Base-by-base conservation (phyloP, 1,140 invertebrate species). In the Papilio aristodemus region DNA sequence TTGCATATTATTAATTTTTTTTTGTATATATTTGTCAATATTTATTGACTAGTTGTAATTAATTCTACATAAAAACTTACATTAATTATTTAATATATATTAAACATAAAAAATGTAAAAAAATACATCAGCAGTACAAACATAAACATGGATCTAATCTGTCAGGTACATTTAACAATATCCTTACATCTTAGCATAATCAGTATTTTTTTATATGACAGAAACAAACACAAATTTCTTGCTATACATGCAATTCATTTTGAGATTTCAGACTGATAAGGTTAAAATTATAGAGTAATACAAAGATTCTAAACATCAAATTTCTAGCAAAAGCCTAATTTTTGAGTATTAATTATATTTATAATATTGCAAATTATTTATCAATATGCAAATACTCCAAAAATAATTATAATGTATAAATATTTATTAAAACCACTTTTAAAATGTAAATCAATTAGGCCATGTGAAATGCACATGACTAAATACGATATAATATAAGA, bases 381-480 rank as follows among this genome's bases (percentile, higher is more conserved):
- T 19, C 46, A 54, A 25, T 54, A 54, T 13, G 19, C 46, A 54
- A 22, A 25, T 54, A 59, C 14, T 36, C 57, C 57, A 59, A 59
- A 59, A 59, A 36, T 59, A 59, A 59, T 59, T 59, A 10, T 58
- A 27, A 58, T 58, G 25, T 58, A 59, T 59, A 14, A n/a, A 59
- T 36, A 17, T n/a, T 59, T 0, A 36, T 36, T 59, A 59, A 59
- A 59, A 59, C 57, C 36, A n/a, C 13, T 36, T 36, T 36, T 9
- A 17, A 36, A 32, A 32, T 32, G 27, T 32, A 6, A 36, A 32
- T 32, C 5, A 58, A 36, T 36, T 59, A 59, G 57, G 57, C 57
- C 57, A 32, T 36, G 57, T 36, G 27, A 13, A 58, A 58, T 58
- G 9, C n/a, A 36, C 57, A 36, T n/a, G 6, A 59, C 57, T 59